Percentiles rank a stretch among this genome's conserved stretches.
Conservation (phyloP, 1,140 invertebrate genomes). For the Pseudomyrmex flavicornis region DNA sequence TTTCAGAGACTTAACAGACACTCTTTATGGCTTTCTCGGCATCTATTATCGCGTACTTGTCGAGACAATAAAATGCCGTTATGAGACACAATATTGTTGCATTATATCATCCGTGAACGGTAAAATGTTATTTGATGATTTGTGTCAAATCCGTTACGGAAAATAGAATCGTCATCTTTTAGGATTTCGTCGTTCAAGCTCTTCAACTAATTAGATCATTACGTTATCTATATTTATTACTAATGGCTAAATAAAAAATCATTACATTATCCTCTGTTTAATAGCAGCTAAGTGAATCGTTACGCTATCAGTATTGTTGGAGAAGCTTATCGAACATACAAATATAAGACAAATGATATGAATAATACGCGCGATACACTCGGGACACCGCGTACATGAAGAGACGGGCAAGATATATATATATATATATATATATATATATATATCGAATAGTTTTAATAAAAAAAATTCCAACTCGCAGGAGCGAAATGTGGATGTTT, state of each 20-base stretch:
- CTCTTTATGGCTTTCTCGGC: background rate
- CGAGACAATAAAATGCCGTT: background rate
- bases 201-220: too few relatives aligned
- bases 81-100: background rate
- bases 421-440: conserved; percentile 6
- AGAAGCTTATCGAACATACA: background rate
- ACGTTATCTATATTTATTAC: too few relatives aligned
- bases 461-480: conserved; percentile 73
- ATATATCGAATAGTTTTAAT: conserved; percentile 65
- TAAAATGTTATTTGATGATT: background rate
- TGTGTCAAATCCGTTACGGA: background rate
- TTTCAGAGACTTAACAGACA: background rate
- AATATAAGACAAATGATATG: background rate
- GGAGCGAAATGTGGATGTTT: conserved; percentile 80
- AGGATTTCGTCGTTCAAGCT: background rate
- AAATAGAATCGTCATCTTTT: background rate
- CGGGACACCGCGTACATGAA: conserved; percentile 66
- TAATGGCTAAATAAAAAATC: too few relatives aligned
- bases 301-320: background rate
- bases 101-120: background rate
- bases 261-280: too few relatives aligned
- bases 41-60: background rate
- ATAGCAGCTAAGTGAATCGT: background rate
- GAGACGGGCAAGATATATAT: conserved; percentile 55
- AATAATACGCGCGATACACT: conserved; percentile 6